A percentile compares a stretch with the other conserved stretches of the same genome.
These are phyloP conservation scores for Eulemur mongoz DNA, from an alignment of 2,797 vertebrate genomes.

Conservation along the genomic window DNA sequence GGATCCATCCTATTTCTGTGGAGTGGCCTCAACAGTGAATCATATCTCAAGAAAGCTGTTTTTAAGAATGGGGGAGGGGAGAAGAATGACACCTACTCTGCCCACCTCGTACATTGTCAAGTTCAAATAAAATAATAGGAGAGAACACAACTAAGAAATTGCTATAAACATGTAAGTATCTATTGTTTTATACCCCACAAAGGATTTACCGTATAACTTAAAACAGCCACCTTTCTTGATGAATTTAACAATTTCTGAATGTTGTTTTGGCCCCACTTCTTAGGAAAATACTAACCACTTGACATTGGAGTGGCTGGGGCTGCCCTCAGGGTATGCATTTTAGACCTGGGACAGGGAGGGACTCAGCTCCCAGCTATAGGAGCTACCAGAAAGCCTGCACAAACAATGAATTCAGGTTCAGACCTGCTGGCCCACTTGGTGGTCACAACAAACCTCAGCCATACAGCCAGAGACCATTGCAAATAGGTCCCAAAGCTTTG, in stretches of 20 bases:
- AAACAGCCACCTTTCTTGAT: background rate
- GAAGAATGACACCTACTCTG: background rate
- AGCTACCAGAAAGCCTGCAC: background rate
- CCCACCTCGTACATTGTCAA: background rate
- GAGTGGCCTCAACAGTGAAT: background rate
- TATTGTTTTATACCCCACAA: background rate
- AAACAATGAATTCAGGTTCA: background rate
- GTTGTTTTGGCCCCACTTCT: background rate
- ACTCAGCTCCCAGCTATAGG: background rate
- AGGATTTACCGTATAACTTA: background rate
- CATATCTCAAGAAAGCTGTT: background rate
- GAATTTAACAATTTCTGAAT: background rate
- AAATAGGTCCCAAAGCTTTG: background rate
- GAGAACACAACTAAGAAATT: background rate
- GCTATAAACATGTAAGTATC: background rate
- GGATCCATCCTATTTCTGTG: background rate
- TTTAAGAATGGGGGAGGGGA: background rate
- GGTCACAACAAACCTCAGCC: background rate
- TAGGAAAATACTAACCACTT: background rate
- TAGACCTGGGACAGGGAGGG: background rate
- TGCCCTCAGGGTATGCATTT: background rate
- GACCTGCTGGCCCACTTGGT: background rate
- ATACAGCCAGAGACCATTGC: background rate
- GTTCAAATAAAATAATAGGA: background rate
- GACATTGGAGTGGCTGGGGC: background rate